Evolutionary conservation across 2,888 invertebrate genomes (phyloP), one percentile per base, ranked within the genome.

Genomic region (Zele albiditarsus): DNA sequence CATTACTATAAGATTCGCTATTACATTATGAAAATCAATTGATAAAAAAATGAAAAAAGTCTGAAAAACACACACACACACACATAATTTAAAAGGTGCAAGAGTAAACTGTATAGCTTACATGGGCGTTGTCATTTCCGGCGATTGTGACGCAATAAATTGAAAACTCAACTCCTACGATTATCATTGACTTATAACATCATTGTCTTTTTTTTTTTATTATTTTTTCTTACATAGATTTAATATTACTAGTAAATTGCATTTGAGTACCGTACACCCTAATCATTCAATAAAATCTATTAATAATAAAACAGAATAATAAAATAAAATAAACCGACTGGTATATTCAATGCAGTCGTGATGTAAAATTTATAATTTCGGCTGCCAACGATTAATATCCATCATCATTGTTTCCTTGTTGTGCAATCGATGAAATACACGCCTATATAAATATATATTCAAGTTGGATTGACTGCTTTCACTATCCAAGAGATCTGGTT

Each of bases 401-500:
- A 46, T 46, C 20, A 53, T 46, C 46, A 46, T 53, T 53, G 53
- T 23, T 53, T 53, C 53, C 53, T 78, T 75, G 73, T 77, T 77
- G 78, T 72, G 80, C 72, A 74, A 75, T 74, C 74, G 75, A 75
- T 77, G 76, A 78, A 77, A 78, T 33, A 53, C 62, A 69, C 28
- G 49, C 67, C n/a, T 5, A 1, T n/a, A 53, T 53, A 53, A 14
- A 42, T 46, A 46, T 46, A 73, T 66, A 58, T 60, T 76, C 74
- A 60, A 69, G 76, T 80, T 69, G 77, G 77, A 82, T 84, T 82
- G 82, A 80, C 81, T 83, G 84, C 87, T 87, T 87, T 87, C 87
- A 87, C 87, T 85, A 82, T 86, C 80, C 81, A 78, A 38, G 80
- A 80, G 84, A 86, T 86, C 84, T 84, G 84, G 81, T 86, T 85